Evolutionary conservation across 2,888 invertebrate species (phyloP).

Genomic region (Leptinotarsa rubiginosa): DNA sequence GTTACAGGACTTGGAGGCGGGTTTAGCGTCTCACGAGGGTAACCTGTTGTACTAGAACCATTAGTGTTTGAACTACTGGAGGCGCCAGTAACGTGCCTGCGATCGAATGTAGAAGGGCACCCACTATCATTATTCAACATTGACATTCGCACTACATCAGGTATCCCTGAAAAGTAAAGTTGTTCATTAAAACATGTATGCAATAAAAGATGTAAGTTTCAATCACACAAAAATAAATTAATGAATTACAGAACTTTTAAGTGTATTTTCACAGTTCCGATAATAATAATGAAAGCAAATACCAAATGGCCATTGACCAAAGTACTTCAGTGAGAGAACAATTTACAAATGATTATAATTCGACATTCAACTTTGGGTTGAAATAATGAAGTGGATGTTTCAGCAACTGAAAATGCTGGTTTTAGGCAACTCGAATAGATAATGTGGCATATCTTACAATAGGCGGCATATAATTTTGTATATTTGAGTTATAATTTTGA

Average conservation of each 20-base stretch:
- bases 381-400: too few relatives aligned
- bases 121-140: conserved; percentile 73
- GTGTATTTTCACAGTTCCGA: not conserved
- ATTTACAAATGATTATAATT: too few relatives aligned
- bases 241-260: not conserved
- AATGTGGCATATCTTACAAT: too few relatives aligned
- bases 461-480: too few relatives aligned
- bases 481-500: too few relatives aligned
- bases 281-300: not conserved
- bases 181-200: too few relatives aligned
- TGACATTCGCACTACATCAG: conserved; percentile 74
- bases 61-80: conserved; percentile 75
- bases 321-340: too few relatives aligned
- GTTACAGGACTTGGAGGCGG: conserved; percentile 92
- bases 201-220: too few relatives aligned
- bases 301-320: too few relatives aligned
- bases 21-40: conserved; percentile 88
- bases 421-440: too few relatives aligned
- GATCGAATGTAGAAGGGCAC: conserved; percentile 75
- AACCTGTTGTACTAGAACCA: conserved; percentile 69
- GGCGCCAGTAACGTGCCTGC: conserved; percentile 74
- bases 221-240: not conserved
- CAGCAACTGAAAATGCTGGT: too few relatives aligned
- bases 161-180: conserved; percentile 56
- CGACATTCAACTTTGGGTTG: too few relatives aligned